Percentiles rank a stretch among this genome's conserved stretches.
Conservation (phyloP, 2,113 vertebrate genomes). For the Geococcyx californianus region DNA sequence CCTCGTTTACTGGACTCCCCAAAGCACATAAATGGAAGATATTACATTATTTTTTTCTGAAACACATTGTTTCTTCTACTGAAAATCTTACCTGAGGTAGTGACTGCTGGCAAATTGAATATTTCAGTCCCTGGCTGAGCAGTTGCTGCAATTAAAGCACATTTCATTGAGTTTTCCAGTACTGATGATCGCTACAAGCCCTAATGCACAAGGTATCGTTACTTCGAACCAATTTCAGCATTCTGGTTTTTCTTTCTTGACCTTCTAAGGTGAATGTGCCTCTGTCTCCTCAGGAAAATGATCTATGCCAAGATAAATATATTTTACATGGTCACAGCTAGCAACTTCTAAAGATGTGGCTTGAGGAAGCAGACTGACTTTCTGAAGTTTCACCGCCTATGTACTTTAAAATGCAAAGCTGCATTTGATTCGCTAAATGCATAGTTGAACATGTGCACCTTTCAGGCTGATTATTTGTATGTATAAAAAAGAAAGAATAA, state of each 20-base stretch:
- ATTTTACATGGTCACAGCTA: background rate
- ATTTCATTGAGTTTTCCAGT: conserved; percentile 5
- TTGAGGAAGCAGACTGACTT: background rate
- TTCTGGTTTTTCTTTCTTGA: background rate
- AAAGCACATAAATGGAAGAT: background rate
- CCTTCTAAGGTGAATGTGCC: background rate
- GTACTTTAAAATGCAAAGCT: background rate
- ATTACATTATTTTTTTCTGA: background rate
- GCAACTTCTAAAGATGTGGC: background rate
- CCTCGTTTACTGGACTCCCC: background rate
- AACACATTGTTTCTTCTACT: background rate
- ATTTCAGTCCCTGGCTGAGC: conserved; percentile 98
- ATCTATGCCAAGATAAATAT: background rate
- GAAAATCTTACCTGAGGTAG: conserved; percentile 86
- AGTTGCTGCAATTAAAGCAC: conserved; percentile 80
- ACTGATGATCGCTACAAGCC: background rate
- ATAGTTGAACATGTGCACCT: background rate
- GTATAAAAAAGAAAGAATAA: background rate
- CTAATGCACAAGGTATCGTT: background rate
- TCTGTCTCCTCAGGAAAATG: background rate
- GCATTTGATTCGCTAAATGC: background rate
- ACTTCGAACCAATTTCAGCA: background rate
- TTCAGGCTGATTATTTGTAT: background rate
- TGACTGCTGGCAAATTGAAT: conserved; percentile 97
- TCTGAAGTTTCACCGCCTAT: background rate